Conservation (phyloP, 1,140 invertebrate species). For the Drosophila busckii region DNA sequence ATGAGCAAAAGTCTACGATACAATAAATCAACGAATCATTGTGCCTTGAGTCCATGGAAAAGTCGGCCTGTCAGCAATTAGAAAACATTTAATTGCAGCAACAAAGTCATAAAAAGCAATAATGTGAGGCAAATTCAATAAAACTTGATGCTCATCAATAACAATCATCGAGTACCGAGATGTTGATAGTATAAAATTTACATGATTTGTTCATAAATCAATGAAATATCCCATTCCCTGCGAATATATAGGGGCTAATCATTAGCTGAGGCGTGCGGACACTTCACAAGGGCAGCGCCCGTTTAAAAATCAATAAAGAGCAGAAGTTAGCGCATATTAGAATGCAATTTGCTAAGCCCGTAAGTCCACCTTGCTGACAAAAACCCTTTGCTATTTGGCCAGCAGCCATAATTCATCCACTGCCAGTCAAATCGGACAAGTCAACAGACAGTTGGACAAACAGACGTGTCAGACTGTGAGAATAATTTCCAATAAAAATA, state of each 20-base stretch:
- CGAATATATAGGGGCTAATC: conserved; percentile 29
- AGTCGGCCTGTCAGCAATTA: conserved; percentile 53
- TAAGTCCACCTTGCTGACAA: conserved; percentile 38
- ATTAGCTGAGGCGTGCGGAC: conserved; percentile 27
- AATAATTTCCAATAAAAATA: conserved; percentile 62
- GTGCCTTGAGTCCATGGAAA: conserved; percentile 7
- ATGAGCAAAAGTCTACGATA: conserved; percentile 38
- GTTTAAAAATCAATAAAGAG: conserved; percentile 63
- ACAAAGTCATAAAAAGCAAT: conserved; percentile 70
- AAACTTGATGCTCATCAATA: conserved; percentile 49
- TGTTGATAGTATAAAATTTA: conserved; percentile 56
- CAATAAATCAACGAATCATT: conserved; percentile 70
- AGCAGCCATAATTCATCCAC: conserved; percentile 72
- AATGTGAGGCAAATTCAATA: conserved; percentile 43
- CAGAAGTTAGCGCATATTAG: conserved; percentile 64
- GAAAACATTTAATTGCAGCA: conserved; percentile 74
- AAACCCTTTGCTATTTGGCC: conserved; percentile 29
- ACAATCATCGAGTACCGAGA: conserved; percentile 50
- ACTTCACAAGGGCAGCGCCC: conserved; percentile 2
- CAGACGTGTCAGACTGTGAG: conserved; percentile 45
- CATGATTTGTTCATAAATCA: conserved; percentile 70
- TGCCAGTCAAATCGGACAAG: conserved; percentile 74
- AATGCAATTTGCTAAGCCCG: conserved; percentile 70
- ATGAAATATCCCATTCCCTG: conserved; percentile 19
- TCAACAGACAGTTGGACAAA: conserved; percentile 66